phyloP scores from a whole-genome alignment of 2,113 vertebrate species.

The Eidolon helvum region DNA sequence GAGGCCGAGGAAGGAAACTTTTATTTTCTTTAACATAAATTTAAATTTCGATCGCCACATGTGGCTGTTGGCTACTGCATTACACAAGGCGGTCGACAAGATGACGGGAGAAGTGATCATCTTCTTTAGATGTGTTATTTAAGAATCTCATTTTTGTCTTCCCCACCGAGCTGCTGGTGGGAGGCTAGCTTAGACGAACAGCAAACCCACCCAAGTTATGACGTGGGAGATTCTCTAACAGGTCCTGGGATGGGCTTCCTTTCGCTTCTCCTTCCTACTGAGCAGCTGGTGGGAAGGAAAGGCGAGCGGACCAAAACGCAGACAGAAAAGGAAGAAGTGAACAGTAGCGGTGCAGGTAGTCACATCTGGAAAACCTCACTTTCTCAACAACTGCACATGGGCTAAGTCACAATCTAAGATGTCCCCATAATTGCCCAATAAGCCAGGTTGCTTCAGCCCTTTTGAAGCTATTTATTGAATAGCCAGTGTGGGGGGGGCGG shows the following conservation, averaged over 20 bases:
- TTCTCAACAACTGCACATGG: neutral
- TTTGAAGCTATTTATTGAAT: neutral
- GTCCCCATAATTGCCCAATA: neutral
- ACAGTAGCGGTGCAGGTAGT: neutral
- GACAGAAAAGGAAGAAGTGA: neutral
- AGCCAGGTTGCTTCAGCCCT: neutral
- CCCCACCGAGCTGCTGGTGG: neutral
- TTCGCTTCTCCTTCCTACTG: neutral
- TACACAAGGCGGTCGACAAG: neutral
- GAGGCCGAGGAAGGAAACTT: neutral
- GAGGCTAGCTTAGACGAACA: fast-evolving
- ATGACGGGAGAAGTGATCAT: neutral
- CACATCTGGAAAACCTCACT: neutral
- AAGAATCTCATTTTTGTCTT: neutral
- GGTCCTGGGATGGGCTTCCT: neutral
- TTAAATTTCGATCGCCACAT: neutral
- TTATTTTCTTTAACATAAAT: neutral
- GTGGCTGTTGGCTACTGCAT: neutral
- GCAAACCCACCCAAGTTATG: neutral
- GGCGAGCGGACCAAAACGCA: neutral
- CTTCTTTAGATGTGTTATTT: neutral
- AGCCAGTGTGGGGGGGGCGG: too few relatives aligned
- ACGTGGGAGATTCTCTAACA: fast-evolving
- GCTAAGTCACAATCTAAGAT: neutral
- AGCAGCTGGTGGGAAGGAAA: neutral